Evolutionary conservation across 2,797 vertebrate species (phyloP).

Genomic region (Sebastolobus altivelis): DNA sequence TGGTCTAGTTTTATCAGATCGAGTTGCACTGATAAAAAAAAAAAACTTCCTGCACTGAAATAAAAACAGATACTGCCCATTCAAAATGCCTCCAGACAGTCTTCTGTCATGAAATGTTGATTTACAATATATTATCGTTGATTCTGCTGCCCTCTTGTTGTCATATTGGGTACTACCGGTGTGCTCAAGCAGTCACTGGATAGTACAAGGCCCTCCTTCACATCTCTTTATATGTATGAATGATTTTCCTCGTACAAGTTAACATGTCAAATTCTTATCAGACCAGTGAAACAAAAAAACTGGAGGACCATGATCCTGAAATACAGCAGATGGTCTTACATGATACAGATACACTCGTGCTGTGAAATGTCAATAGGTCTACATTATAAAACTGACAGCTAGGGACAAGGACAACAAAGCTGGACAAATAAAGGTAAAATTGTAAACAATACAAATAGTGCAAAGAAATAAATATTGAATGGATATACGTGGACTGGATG

Average conservation of each 20-base stretch:
- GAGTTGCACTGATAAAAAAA: neutral
- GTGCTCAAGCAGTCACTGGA: neutral
- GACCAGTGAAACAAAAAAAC: neutral
- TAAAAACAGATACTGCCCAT: conserved; percentile 58
- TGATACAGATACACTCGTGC: neutral
- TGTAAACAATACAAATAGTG: no score
- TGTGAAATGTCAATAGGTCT: neutral
- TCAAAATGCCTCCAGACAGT: neutral
- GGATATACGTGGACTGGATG: no score
- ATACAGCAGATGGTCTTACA: neutral
- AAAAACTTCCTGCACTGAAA: conserved; percentile 51
- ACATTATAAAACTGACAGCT: neutral
- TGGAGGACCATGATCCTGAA: neutral
- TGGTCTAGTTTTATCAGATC: conserved; percentile 22
- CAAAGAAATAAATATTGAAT: no score
- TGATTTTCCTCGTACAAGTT: neutral
- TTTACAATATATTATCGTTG: neutral
- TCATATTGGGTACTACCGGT: neutral
- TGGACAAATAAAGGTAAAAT: no score
- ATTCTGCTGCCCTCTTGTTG: conserved; percentile 49
- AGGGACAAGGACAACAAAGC: no score
- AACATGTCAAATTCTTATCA: neutral
- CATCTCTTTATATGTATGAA: neutral
- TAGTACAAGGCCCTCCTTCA: neutral
- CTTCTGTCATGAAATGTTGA: conserved; percentile 1